phyloP scores from a whole-genome alignment of 2,113 vertebrate genomes.

The Ariopsis seemanni region DNA sequence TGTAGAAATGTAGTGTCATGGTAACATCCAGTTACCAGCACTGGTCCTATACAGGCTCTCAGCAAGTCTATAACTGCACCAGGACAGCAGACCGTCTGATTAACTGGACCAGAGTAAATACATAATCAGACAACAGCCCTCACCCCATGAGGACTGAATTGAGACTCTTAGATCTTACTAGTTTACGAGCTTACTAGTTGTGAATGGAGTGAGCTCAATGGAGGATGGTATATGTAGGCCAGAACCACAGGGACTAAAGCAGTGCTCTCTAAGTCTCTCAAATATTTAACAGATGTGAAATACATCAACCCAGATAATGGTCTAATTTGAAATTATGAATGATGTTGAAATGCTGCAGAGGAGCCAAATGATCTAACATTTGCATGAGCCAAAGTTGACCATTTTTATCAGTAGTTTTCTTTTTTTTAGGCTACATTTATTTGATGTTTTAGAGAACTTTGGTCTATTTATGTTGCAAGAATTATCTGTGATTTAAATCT shows the following conservation, averaged over 20 bases:
- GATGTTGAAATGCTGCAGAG: neutral
- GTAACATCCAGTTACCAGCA: neutral
- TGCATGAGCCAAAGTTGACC: neutral
- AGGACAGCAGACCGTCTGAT: too few species aligned
- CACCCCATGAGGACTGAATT: neutral
- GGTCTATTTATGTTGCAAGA: neutral
- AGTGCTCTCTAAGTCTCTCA: conserved; percentile 24
- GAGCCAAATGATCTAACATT: neutral
- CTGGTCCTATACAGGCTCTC: neutral
- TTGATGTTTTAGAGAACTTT: neutral
- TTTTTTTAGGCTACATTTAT: neutral
- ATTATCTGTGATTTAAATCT: neutral
- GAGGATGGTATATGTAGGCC: conserved; percentile 35
- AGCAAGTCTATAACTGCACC: neutral
- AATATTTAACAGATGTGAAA: conserved; percentile 41
- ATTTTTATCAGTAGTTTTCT: conserved; percentile 1
- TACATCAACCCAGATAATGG: conserved; percentile 22
- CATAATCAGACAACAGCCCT: too few species aligned
- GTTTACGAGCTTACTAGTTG: neutral
- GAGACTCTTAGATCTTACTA: neutral
- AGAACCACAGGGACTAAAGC: conserved; percentile 39
- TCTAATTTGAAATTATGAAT: conserved; percentile 37
- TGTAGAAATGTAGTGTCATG: neutral
- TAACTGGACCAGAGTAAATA: too few species aligned
- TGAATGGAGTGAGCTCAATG: conserved; percentile 7